Conservation (phyloP, 2,113 vertebrate genomes). For the Pteronura brasiliensis region DNA sequence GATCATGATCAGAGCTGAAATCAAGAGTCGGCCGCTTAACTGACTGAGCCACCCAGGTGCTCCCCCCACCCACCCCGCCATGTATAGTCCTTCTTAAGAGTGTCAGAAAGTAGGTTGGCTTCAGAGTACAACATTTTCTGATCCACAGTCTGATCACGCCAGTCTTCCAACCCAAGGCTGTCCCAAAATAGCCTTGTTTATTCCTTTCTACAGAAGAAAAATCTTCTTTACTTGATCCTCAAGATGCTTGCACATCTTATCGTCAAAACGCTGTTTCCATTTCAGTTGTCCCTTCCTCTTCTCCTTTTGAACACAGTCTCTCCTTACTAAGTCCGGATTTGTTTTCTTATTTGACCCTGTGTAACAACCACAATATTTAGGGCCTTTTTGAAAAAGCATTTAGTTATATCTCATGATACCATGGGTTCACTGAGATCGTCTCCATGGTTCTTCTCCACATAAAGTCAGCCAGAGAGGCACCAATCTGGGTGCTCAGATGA, state of each 20-base stretch:
- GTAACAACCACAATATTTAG: neutral
- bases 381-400: neutral
- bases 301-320: neutral
- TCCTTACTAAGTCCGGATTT: neutral
- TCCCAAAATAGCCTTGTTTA: neutral
- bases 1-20: no score
- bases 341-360: neutral
- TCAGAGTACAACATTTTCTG: neutral
- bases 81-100: neutral
- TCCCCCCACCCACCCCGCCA: accelerated
- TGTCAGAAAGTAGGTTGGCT: neutral
- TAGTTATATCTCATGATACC: neutral
- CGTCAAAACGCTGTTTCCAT: neutral
- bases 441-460: neutral
- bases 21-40: no score
- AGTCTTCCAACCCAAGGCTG: neutral
- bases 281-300: neutral
- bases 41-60: no score
- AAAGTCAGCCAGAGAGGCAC: neutral
- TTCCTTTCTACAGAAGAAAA: neutral
- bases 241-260: neutral
- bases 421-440: neutral
- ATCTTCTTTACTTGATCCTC: neutral
- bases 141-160: neutral
- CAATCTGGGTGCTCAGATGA: neutral